Conservation (phyloP, 2,113 vertebrate genomes). For the Sprattus sprattus region DNA sequence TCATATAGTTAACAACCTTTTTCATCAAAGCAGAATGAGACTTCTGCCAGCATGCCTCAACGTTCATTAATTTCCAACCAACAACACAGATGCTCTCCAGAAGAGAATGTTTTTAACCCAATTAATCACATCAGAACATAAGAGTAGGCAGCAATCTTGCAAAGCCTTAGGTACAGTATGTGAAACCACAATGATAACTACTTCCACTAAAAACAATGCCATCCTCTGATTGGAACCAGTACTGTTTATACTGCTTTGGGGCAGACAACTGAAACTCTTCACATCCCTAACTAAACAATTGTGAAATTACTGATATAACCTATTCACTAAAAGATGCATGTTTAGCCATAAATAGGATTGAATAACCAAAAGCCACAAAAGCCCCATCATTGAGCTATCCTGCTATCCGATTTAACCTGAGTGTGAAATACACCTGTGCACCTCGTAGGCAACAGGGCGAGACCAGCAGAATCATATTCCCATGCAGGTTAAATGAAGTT, state of each 20-base stretch:
- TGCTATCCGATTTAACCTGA: conserved; percentile 16
- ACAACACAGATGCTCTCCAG: neutral
- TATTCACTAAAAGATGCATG: neutral
- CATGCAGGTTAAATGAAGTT: conserved; percentile 11
- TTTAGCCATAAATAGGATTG: neutral
- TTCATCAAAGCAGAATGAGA: neutral
- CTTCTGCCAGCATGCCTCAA: neutral
- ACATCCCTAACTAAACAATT: neutral
- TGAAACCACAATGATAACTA: neutral
- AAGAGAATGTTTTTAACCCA: neutral
- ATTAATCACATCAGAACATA: too few species aligned
- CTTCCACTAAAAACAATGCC: neutral
- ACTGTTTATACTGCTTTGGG: neutral
- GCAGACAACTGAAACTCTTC: neutral
- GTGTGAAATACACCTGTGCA: conserved; percentile 21
- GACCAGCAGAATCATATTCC: conserved; percentile 10
- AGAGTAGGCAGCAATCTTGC: neutral
- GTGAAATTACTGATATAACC: neutral
- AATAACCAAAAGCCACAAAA: neutral
- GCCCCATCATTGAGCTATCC: neutral
- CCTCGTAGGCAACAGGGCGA: conserved; percentile 21
- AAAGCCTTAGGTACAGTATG: neutral
- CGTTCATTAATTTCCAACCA: neutral
- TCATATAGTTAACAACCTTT: too few species aligned
- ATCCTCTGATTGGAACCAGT: neutral